A percentile compares a stretch with the other conserved stretches of the same genome.
These are phyloP conservation scores for Neomonachus schauinslandi DNA, from an alignment of 2,113 vertebrate species.

Conservation along the genomic window DNA sequence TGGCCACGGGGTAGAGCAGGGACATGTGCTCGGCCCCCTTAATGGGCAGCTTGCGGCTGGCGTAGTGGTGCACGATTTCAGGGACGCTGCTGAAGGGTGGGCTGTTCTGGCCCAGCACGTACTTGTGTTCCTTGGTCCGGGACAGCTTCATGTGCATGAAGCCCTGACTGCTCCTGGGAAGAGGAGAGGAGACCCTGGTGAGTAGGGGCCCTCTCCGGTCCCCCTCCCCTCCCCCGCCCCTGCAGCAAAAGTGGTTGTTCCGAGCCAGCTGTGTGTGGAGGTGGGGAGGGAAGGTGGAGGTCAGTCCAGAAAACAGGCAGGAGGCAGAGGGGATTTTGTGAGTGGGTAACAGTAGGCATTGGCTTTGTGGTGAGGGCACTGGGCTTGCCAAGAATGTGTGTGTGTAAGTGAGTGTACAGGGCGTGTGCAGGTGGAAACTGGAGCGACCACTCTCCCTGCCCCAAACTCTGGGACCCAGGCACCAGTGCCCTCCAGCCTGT, in stretches of 20 bases:
- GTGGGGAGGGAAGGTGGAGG: not conserved
- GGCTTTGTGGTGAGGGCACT: not conserved
- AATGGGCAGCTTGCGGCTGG: slow-evolving; percentile 98
- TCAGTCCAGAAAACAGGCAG: not conserved
- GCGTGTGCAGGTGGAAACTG: slow-evolving; percentile 18
- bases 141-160: slow-evolving; percentile 99
- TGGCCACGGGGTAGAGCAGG: slow-evolving; percentile 97
- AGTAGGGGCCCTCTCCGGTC: not conserved
- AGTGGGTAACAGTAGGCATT: not conserved
- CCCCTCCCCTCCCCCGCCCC: not conserved
- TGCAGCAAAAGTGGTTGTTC: not conserved
- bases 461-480: not conserved
- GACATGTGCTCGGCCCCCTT: slow-evolving; percentile 99
- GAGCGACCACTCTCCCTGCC: not conserved
- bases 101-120: slow-evolving; percentile 98
- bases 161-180: slow-evolving; percentile 96
- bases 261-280: not conserved
- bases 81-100: slow-evolving; percentile 97
- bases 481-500: not conserved
- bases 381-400: slow-evolving; percentile 40
- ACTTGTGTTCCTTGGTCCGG: slow-evolving; percentile 96
- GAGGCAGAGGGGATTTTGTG: not conserved
- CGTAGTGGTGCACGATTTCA: slow-evolving; percentile 97
- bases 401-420: slow-evolving; percentile 1
- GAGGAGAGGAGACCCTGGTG: slow-evolving; percentile 59